These are phyloP conservation scores for Cryptocheilus praepositus DNA, from an alignment of 2,888 invertebrate species.

Conservation along the genomic window DNA sequence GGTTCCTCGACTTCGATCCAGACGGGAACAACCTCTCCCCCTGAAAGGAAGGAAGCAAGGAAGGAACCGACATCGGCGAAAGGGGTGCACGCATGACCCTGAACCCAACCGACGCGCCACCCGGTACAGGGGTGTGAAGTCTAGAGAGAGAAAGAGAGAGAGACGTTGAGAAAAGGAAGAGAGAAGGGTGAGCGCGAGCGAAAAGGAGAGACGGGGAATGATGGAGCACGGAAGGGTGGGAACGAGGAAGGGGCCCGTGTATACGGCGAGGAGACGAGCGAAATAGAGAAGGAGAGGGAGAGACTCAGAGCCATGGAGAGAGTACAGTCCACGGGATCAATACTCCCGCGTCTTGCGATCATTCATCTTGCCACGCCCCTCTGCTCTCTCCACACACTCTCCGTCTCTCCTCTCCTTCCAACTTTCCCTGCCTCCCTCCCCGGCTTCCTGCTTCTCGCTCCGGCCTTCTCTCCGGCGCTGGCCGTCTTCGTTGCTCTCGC, in stretches of 20 bases:
- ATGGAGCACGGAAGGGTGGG: constrained; percentile 37
- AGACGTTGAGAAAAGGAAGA: constrained; percentile 32
- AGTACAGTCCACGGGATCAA: constrained; percentile 72
- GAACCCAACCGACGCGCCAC: constrained; percentile 68
- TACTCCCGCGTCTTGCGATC: constrained; percentile 75
- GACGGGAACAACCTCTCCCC: constrained; percentile 45
- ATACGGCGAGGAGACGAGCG: constrained; percentile 42
- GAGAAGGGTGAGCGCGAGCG: constrained; percentile 50
- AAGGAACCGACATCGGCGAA: constrained; percentile 50
- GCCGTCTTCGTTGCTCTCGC: constrained; percentile 21
- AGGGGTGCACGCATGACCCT: constrained; percentile 71
- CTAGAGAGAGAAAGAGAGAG: constrained; percentile 46
- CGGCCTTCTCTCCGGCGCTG: constrained; percentile 15
- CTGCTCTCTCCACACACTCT: constrained; percentile 65
- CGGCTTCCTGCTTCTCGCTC: constrained; percentile 22
- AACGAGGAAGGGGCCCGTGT: constrained; percentile 36
- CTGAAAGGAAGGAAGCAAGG: constrained; percentile 46
- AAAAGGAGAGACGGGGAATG: constrained; percentile 54
- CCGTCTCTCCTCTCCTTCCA: constrained; percentile 32
- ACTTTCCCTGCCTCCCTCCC: constrained; percentile 23
- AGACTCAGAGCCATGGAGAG: constrained; percentile 54
- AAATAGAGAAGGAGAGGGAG: constrained; percentile 50
- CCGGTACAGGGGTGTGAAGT: constrained; percentile 66
- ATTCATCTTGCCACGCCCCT: constrained; percentile 76
- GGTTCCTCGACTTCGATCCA: constrained; percentile 56